A percentile compares a stretch with the other conserved stretches of the same genome.
Evolutionary conservation across 2,113 vertebrate species (phyloP).

Genomic region (Calyptomena viridis): DNA sequence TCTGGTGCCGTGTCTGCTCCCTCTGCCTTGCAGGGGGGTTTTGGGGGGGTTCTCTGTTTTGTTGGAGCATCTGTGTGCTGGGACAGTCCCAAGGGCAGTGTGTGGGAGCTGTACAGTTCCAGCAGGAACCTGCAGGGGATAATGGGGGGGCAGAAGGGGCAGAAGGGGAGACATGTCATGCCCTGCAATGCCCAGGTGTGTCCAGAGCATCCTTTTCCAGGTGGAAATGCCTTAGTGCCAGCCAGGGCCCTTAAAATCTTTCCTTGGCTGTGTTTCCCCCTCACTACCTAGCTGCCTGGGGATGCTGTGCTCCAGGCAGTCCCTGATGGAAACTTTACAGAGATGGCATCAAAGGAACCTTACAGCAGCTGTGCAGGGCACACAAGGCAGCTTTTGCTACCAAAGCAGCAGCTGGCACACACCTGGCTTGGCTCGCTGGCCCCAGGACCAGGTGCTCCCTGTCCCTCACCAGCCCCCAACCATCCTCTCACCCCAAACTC

Average conservation of each 20-base stretch:
- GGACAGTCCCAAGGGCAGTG: fast-evolving
- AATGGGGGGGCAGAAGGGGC: neutral
- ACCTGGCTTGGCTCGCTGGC: neutral
- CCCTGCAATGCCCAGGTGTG: neutral
- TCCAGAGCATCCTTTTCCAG: neutral
- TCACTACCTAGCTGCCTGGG: neutral
- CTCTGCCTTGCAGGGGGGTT: neutral
- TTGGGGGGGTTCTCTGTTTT: neutral
- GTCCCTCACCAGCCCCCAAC: neutral
- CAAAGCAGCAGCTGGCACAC: neutral
- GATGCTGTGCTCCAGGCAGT: neutral
- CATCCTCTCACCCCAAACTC: neutral
- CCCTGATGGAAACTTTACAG: neutral
- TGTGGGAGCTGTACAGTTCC: fast-evolving
- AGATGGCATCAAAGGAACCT: neutral
- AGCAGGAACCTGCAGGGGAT: neutral
- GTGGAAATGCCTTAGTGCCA: fast-evolving
- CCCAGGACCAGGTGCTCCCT: neutral
- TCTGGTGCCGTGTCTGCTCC: fast-evolving
- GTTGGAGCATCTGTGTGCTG: fast-evolving
- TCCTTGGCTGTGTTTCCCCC: fast-evolving
- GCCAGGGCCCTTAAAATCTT: fast-evolving
- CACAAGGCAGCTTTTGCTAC: neutral
- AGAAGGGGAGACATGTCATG: fast-evolving
- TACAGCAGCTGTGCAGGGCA: neutral